phyloP scores from a whole-genome alignment of 2,888 invertebrate genomes.

The Ceriagrion tenellum region DNA sequence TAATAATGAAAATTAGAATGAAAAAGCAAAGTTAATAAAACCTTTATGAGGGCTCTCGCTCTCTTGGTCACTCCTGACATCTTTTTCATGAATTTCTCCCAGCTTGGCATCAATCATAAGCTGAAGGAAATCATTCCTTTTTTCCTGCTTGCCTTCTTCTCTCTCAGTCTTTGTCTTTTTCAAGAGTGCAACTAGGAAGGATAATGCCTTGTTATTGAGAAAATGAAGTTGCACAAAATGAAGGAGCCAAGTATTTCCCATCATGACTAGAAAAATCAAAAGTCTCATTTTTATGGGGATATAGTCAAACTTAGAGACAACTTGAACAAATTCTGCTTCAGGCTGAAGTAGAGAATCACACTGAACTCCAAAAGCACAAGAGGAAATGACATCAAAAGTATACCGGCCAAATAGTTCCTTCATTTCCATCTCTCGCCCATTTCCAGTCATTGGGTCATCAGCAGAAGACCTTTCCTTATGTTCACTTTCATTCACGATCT shows the following conservation, averaged over 20 bases:
- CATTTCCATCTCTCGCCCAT: slow-evolving; percentile 78
- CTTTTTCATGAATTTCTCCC: slow-evolving; percentile 76
- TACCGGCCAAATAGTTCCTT: slow-evolving; percentile 81
- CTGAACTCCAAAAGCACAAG: slow-evolving; percentile 81
- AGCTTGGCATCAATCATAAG: slow-evolving; percentile 77
- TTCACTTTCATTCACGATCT: slow-evolving; percentile 75
- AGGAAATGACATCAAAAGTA: slow-evolving; percentile 81
- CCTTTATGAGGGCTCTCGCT: slow-evolving; percentile 66
- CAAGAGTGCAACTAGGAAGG: slow-evolving; percentile 72
- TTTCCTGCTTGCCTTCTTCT: slow-evolving; percentile 63
- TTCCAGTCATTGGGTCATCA: neutral
- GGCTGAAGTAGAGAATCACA: slow-evolving; percentile 79
- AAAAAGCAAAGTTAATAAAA: neutral
- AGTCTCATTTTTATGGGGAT: slow-evolving; percentile 71
- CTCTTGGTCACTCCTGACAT: slow-evolving; percentile 76
- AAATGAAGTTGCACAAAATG: slow-evolving; percentile 72
- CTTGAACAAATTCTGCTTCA: slow-evolving; percentile 79
- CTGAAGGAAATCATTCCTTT: slow-evolving; percentile 79
- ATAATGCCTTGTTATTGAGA: slow-evolving; percentile 72
- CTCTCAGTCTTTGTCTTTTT: slow-evolving; percentile 72
- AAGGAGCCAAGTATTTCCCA: slow-evolving; percentile 71
- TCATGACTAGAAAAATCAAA: slow-evolving; percentile 71
- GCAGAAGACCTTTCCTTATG: neutral
- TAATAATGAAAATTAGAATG: no score
- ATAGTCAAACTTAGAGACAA: slow-evolving; percentile 72